Evolutionary conservation across 2,113 vertebrate species (phyloP).

Genomic region (Capricornis sumatraensis): DNA sequence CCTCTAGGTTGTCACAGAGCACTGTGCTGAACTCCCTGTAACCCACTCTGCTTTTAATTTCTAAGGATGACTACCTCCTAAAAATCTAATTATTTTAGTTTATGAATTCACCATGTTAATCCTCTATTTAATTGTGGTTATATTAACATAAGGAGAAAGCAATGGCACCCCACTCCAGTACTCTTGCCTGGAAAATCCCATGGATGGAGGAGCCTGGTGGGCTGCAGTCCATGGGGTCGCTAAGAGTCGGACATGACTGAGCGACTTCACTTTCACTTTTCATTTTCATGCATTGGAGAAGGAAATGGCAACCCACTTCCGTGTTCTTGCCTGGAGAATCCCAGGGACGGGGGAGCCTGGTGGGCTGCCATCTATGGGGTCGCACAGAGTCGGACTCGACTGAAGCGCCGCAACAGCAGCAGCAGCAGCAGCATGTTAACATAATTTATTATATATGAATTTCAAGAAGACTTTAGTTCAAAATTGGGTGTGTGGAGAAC

Average conservation of each 20-base stretch:
- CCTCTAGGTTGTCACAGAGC: neutral
- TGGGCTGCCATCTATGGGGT: no score
- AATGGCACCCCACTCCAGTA: no score
- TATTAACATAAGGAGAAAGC: neutral
- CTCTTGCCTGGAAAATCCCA: no score
- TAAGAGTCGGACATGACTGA: no score
- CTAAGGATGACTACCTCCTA: neutral
- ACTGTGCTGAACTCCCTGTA: neutral
- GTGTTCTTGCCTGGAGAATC: no score
- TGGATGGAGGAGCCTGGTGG: accelerated
- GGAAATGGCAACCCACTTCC: no score
- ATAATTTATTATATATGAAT: neutral
- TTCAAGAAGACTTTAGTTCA: neutral
- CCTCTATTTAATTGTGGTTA: neutral
- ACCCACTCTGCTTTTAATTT: neutral
- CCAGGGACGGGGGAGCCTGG: no score
- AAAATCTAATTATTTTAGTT: neutral
- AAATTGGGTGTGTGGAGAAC: neutral
- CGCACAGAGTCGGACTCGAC: accelerated
- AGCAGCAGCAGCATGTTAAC: neutral
- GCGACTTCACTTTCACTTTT: no score
- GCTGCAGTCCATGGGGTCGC: no score
- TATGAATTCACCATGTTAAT: neutral
- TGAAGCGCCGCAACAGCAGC: no score
- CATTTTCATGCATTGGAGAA: no score